Percentiles rank a stretch among this genome's conserved stretches.
Evolutionary conservation across 2,113 vertebrate genomes (phyloP).

Genomic region (Nematolebias whitei): DNA sequence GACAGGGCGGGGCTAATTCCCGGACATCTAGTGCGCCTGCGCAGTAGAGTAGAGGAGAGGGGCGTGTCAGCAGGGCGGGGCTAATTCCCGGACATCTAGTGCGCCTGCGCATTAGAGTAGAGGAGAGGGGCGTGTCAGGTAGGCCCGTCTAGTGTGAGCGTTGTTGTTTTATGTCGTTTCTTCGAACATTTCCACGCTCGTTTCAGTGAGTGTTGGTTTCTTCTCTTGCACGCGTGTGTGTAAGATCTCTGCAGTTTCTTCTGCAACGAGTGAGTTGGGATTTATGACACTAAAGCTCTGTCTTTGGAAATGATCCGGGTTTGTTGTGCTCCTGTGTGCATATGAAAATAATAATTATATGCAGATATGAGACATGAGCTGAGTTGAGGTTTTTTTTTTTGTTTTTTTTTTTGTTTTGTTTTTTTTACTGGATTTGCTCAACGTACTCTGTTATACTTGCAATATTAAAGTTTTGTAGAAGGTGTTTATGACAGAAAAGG

Average conservation of each 20-base stretch:
- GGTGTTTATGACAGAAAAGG: conserved; percentile 11
- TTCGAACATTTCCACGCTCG: neutral
- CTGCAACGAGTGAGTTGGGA: neutral
- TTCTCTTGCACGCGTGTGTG: neutral
- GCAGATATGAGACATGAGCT: neutral
- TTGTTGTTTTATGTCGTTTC: neutral
- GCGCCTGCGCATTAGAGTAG: too few relatives aligned
- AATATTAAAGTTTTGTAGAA: conserved; percentile 71
- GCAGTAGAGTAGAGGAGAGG: conserved; percentile 15
- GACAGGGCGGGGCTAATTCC: conserved; percentile 52
- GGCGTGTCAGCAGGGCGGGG: too few relatives aligned
- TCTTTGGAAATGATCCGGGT: neutral
- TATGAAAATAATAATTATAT: too few relatives aligned
- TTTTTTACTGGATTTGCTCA: too few relatives aligned
- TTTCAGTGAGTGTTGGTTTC: neutral
- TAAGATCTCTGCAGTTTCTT: neutral
- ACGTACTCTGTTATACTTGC: too few relatives aligned
- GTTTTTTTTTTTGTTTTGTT: too few relatives aligned
- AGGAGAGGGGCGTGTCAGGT: conserved; percentile 50
- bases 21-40: too few relatives aligned
- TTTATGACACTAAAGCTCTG: neutral
- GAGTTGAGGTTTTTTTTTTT: neutral
- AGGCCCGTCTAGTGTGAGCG: neutral
- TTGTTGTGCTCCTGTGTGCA: neutral
- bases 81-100: too few relatives aligned